phyloP scores from a whole-genome alignment of 2,797 vertebrate genomes.

The Pseudochromis fuscus region DNA sequence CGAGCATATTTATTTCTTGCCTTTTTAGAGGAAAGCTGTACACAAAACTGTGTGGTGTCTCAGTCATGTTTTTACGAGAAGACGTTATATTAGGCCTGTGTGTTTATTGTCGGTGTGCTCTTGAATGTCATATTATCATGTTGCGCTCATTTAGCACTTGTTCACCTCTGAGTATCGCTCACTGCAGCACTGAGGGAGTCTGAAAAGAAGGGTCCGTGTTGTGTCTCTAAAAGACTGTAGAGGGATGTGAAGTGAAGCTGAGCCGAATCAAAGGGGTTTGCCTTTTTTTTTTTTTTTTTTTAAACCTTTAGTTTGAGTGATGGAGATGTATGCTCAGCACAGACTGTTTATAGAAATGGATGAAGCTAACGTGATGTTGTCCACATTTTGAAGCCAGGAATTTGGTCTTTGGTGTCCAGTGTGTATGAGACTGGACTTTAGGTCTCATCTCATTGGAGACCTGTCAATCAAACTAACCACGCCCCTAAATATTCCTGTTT shows the following conservation, averaged over 20 bases:
- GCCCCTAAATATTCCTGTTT: too few species aligned
- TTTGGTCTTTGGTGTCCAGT: too few species aligned
- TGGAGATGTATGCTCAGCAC: too few species aligned
- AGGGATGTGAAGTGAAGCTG: slow-evolving; percentile 54
- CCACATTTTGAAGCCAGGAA: too few species aligned
- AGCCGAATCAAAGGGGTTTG: slow-evolving; percentile 56
- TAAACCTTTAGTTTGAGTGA: slow-evolving; percentile 51
- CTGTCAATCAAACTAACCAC: too few species aligned
- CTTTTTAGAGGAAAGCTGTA: slow-evolving; percentile 70
- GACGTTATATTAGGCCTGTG: slow-evolving; percentile 63
- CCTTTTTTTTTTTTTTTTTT: slow-evolving; percentile 41
- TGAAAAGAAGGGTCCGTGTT: slow-evolving; percentile 30
- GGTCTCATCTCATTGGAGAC: too few species aligned
- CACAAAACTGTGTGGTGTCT: slow-evolving; percentile 70
- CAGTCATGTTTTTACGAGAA: slow-evolving; percentile 71
- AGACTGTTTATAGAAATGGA: too few species aligned
- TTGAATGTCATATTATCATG: slow-evolving; percentile 76
- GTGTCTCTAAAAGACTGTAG: slow-evolving; percentile 36
- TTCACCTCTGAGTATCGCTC: slow-evolving; percentile 65
- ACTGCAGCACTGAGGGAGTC: slow-evolving; percentile 59
- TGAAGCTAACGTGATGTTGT: too few species aligned
- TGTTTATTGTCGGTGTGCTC: slow-evolving; percentile 76
- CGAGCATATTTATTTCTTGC: slow-evolving; percentile 72
- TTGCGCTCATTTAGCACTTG: slow-evolving; percentile 67
- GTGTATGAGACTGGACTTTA: too few species aligned